Evolutionary conservation across 2,888 invertebrate species (phyloP).

Genomic region (Callosobruchus maculatus): DNA sequence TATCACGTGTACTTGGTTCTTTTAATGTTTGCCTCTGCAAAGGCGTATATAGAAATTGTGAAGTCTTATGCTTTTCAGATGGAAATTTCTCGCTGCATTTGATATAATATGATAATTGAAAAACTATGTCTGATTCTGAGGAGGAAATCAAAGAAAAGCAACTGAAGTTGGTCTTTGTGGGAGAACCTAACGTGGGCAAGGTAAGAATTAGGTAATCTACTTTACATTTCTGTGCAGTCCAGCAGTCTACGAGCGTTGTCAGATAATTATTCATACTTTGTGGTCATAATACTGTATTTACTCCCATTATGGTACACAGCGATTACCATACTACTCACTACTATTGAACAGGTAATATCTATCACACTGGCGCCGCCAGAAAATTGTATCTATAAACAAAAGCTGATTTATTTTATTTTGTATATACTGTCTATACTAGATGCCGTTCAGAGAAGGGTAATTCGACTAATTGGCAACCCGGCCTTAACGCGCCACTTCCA

Average conservation of each 20-base stretch:
- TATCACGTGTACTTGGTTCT: conserved; percentile 9
- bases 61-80: conserved; percentile 27
- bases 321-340: no score
- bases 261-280: background rate
- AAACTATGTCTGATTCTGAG: conserved; percentile 63
- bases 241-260: background rate
- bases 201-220: conserved; percentile 48
- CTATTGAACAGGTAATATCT: no score
- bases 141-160: conserved; percentile 62
- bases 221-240: background rate
- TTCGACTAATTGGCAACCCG: no score
- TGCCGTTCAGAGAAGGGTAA: no score
- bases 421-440: no score
- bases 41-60: background rate
- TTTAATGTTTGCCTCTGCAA: conserved; percentile 8
- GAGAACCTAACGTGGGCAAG: conserved; percentile 80
- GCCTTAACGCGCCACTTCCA: no score
- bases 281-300: no score
- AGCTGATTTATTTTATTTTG: no score
- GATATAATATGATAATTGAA: conserved; percentile 3
- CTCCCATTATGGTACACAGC: no score
- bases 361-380: no score
- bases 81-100: conserved; percentile 19
- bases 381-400: no score
- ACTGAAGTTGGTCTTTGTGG: conserved; percentile 75